phyloP scores from a whole-genome alignment of 2,113 vertebrate species.

The Tragelaphus strepsiceros region DNA sequence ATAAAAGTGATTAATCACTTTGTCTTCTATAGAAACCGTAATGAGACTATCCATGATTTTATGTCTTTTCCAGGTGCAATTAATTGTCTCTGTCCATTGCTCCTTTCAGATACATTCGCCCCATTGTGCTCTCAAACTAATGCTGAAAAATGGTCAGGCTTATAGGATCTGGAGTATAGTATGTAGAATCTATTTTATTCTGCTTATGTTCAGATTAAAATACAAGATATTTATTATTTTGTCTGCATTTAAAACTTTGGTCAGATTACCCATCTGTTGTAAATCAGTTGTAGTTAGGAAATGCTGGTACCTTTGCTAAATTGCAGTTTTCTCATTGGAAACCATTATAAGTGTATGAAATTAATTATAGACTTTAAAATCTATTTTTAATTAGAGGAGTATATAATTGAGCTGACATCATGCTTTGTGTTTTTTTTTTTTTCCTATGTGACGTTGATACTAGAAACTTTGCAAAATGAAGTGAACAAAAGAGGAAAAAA shows the following conservation, averaged over 20 bases:
- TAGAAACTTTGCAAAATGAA: background rate
- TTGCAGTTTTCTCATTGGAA: slow-evolving; percentile 14
- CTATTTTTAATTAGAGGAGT: background rate
- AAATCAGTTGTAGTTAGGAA: slow-evolving; percentile 1
- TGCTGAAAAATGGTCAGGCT: slow-evolving; percentile 1
- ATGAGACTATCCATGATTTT: background rate
- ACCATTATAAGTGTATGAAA: background rate
- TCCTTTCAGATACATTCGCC: background rate
- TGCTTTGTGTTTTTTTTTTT: background rate
- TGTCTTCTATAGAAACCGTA: background rate
- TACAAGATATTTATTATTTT: background rate
- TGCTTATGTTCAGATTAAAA: slow-evolving; percentile 8
- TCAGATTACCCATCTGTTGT: background rate
- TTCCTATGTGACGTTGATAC: background rate
- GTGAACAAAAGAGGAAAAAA: background rate
- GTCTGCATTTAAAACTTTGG: slow-evolving; percentile 28
- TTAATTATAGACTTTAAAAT: background rate
- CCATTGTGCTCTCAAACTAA: background rate
- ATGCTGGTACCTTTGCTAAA: background rate
- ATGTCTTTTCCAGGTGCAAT: background rate
- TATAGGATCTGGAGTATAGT: background rate
- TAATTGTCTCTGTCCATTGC: background rate
- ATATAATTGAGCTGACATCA: background rate
- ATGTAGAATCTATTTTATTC: background rate
- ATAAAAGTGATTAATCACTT: background rate